These are phyloP conservation scores for Macropodus opercularis DNA, from an alignment of 2,797 vertebrate genomes.

Conservation along the genomic window DNA sequence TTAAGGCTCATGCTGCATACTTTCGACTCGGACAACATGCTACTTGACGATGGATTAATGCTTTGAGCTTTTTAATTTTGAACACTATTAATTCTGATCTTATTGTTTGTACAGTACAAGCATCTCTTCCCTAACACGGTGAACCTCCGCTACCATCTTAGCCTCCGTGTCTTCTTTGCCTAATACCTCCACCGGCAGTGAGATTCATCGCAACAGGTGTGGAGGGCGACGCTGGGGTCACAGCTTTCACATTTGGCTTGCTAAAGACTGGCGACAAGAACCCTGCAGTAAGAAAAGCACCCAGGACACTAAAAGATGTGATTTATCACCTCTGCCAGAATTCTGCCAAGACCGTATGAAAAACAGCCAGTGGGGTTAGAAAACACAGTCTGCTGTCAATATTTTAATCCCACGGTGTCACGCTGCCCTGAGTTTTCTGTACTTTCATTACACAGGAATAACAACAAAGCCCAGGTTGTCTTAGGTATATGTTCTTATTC, in stretches of 20 bases:
- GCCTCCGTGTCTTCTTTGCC: conserved; percentile 41
- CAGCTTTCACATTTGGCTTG: conserved; percentile 81
- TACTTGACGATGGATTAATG: not conserved
- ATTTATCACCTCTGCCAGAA: conserved; percentile 82
- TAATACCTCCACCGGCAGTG: conserved; percentile 50
- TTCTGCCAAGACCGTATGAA: conserved; percentile 74
- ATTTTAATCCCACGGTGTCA: conserved; percentile 72
- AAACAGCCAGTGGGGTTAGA: conserved; percentile 67
- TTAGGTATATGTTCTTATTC: conserved; percentile 49
- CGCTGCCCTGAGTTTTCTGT: conserved; percentile 44
- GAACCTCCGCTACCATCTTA: conserved; percentile 1
- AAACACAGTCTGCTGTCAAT: conserved; percentile 72
- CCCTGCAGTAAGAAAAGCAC: conserved; percentile 75
- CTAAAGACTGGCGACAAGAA: conserved; percentile 84
- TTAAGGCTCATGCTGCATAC: not conserved
- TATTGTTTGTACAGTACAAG: too few relatives aligned
- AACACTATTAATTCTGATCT: not conserved
- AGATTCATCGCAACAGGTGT: conserved; percentile 81
- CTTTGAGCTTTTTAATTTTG: not conserved
- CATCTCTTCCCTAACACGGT: not conserved
- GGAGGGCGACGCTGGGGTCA: conserved; percentile 68
- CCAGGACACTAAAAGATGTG: conserved; percentile 77
- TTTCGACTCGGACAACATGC: too few relatives aligned
- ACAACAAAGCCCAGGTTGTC: conserved; percentile 30
- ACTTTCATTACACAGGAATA: conserved; percentile 57